Conservation (phyloP, 1,140 invertebrate genomes). For the Meloidogyne chitwoodi region DNA sequence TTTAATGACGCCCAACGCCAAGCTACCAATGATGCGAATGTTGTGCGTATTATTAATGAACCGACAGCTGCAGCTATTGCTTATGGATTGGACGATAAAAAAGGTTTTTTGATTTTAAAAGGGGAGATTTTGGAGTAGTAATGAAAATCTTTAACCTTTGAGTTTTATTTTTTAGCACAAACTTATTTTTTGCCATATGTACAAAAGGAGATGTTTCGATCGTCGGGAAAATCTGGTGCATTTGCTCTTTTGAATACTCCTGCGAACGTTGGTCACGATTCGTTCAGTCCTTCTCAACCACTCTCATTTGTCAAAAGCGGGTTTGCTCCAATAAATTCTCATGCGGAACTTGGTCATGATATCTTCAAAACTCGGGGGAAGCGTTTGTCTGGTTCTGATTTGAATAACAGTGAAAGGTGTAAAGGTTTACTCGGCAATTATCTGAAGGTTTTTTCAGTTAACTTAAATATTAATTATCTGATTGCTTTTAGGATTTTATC, state of each 20-base stretch:
- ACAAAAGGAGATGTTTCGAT: not conserved
- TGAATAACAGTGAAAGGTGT: not conserved
- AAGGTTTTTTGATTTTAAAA: too few species aligned
- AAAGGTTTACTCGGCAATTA: not conserved
- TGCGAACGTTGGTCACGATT: not conserved
- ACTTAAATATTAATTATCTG: too few species aligned
- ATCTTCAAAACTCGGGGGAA: not conserved
- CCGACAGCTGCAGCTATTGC: constrained; percentile 99
- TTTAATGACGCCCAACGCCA: constrained; percentile 63
- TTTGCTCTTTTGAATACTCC: not conserved
- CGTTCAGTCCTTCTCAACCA: not conserved
- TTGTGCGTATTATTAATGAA: constrained; percentile 99
- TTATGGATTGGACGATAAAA: constrained; percentile 95
- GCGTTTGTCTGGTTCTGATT: not conserved
- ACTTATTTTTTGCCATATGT: not conserved
- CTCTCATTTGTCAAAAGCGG: not conserved
- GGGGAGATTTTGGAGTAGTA: too few species aligned
- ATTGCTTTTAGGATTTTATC: not conserved
- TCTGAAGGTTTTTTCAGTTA: not conserved
- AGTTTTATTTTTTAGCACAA: not conserved
- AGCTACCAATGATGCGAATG: constrained; percentile 74
- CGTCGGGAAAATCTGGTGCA: not conserved
- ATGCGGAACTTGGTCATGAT: not conserved
- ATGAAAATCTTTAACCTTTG: too few species aligned
- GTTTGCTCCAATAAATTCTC: constrained; percentile 3